These are phyloP conservation scores for Piaya cayana DNA, from an alignment of 2,113 vertebrate species.

Conservation along the genomic window DNA sequence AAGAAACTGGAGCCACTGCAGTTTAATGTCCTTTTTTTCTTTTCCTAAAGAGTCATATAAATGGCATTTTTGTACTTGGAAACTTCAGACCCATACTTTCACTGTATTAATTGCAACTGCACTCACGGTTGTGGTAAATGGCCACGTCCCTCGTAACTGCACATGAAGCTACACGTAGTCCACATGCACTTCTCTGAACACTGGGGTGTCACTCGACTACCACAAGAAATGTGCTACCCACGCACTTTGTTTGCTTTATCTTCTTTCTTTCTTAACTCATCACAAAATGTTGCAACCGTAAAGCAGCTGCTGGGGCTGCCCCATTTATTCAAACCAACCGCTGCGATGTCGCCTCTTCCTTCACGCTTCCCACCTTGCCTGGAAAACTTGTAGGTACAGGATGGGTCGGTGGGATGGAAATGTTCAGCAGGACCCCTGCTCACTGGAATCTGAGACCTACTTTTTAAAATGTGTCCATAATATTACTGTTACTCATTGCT, in stretches of 20 bases:
- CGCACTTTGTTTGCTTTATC: neutral
- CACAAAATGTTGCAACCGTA: neutral
- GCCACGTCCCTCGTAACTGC: neutral
- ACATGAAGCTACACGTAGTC: neutral
- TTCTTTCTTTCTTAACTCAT: neutral
- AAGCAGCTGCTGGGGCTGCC: neutral
- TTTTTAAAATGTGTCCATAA: neutral
- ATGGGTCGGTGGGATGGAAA: neutral
- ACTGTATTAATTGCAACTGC: neutral
- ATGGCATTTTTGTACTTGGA: neutral
- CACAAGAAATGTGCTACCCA: neutral
- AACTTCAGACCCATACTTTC: neutral
- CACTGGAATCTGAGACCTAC: neutral
- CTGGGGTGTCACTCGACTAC: neutral
- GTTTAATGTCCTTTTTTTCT: neutral
- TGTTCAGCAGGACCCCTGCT: neutral
- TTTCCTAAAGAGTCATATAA: neutral
- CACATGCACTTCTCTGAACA: rapidly evolving
- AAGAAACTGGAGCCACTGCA: neutral
- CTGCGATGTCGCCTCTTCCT: neutral
- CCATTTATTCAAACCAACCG: neutral
- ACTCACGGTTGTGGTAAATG: neutral
- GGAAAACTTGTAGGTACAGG: neutral
- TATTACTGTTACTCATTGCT: neutral
- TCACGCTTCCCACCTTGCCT: neutral